Conservation (phyloP, 2,888 invertebrate genomes). For the Patella depressa region DNA sequence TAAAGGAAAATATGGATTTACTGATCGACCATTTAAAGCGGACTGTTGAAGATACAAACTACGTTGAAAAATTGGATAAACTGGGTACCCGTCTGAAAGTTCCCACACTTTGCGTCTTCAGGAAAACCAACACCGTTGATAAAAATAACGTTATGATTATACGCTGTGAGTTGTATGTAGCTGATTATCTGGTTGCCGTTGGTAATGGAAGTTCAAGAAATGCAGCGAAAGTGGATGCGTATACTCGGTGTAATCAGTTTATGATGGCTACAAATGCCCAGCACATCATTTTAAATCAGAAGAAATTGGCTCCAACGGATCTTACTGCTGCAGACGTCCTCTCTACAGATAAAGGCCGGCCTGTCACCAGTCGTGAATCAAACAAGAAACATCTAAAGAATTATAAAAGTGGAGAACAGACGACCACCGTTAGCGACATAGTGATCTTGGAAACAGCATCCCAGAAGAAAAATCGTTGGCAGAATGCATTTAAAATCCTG, state of each 20-base stretch:
- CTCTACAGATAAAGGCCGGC: not conserved
- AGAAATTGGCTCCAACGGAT: not conserved
- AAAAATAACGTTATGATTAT: not conserved
- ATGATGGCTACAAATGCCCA: not conserved
- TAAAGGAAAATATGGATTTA: not conserved
- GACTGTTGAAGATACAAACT: not conserved
- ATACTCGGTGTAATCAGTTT: not conserved
- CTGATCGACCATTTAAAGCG: not conserved
- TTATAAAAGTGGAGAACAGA: not conserved
- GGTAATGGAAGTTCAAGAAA: not conserved
- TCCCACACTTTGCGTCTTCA: not conserved
- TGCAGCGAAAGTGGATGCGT: not conserved
- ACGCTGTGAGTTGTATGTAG: not conserved
- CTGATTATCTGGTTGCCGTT: not conserved
- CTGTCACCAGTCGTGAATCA: not conserved
- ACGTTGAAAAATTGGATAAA: not conserved
- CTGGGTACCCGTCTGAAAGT: not conserved
- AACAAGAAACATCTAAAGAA: conserved; percentile 2
- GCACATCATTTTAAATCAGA: not conserved
- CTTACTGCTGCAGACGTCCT: not conserved
- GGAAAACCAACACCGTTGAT: not conserved
- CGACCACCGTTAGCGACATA: not conserved
- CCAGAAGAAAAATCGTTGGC: not conserved
- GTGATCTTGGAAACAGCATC: not conserved
- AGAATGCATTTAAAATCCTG: not conserved